Evolutionary conservation across 2,797 vertebrate species (phyloP).

Genomic region (Ctenopoma kingsleyae): DNA sequence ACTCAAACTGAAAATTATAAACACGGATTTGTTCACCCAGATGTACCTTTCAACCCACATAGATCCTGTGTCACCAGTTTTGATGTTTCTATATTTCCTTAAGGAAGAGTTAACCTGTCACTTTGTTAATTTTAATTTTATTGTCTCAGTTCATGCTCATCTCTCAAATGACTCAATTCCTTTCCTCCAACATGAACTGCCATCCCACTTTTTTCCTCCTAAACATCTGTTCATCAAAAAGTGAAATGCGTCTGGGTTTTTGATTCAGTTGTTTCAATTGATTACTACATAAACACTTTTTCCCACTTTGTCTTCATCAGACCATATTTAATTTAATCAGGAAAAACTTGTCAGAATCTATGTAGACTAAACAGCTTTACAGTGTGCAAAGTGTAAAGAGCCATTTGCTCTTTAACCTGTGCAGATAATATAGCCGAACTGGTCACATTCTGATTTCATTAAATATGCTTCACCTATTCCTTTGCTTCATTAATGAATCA

Average conservation of each 20-base stretch:
- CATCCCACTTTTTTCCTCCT: not conserved
- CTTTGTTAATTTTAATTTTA: constrained; percentile 29
- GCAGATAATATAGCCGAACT: constrained; percentile 58
- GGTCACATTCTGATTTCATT: constrained; percentile 73
- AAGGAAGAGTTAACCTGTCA: constrained; percentile 30
- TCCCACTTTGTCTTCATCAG: not conserved
- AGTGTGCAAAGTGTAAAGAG: constrained; percentile 40
- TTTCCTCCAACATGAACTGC: constrained; percentile 5
- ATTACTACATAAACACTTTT: not conserved
- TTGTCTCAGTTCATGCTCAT: not conserved
- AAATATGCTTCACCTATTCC: constrained; percentile 71
- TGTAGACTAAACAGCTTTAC: constrained; percentile 11
- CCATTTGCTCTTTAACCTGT: constrained; percentile 62
- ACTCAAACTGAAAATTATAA: constrained; percentile 27
- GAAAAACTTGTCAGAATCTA: constrained; percentile 23
- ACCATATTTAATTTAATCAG: constrained; percentile 18
- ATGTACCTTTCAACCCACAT: constrained; percentile 32
- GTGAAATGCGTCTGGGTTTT: not conserved
- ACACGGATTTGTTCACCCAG: constrained; percentile 20
- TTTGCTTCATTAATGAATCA: constrained; percentile 76
- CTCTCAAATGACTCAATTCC: constrained; percentile 38
- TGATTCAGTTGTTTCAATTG: not conserved
- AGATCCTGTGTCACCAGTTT: constrained; percentile 15
- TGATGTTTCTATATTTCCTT: constrained; percentile 15
- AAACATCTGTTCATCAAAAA: not conserved